A percentile compares a stretch with the other conserved stretches of the same genome.
These are phyloP conservation scores for Pachyrhynchus sulphureomaculatus DNA, from an alignment of 1,140 invertebrate genomes.

Conservation along the genomic window DNA sequence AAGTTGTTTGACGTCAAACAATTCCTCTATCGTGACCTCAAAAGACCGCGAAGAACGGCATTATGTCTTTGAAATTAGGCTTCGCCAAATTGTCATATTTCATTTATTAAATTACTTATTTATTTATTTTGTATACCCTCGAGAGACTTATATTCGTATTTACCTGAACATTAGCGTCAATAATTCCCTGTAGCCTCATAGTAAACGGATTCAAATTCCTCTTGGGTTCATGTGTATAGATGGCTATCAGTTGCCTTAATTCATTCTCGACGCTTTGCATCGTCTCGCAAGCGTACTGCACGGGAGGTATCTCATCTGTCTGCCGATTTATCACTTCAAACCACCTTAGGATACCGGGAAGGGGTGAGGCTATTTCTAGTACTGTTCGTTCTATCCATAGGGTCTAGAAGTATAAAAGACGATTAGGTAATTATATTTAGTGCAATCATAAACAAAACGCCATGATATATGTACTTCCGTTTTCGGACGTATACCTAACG, in stretches of 20 bases:
- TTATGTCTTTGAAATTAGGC: too few relatives aligned
- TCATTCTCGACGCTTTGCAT: constrained; percentile 87
- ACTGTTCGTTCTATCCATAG: constrained; percentile 95
- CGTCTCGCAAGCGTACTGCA: constrained; percentile 92
- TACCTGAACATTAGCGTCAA: constrained; percentile 89
- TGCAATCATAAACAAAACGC: too few relatives aligned
- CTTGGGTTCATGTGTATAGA: constrained; percentile 76
- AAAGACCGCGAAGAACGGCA: too few relatives aligned
- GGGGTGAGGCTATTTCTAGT: constrained; percentile 73
- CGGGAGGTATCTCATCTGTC: constrained; percentile 83
- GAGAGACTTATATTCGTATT: too few relatives aligned
- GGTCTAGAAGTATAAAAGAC: constrained; percentile 60
- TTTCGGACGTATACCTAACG: too few relatives aligned
- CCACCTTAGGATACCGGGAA: constrained; percentile 94
- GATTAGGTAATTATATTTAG: too few relatives aligned
- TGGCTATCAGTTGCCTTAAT: constrained; percentile 71
- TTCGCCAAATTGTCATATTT: too few relatives aligned
- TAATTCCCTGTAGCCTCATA: constrained; percentile 89
- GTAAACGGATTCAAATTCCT: constrained; percentile 87
- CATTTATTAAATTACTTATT: too few relatives aligned
- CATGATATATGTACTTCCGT: too few relatives aligned
- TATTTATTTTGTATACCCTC: too few relatives aligned
- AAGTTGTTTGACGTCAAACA: too few relatives aligned
- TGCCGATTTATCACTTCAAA: constrained; percentile 83
- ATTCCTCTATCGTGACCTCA: too few relatives aligned